phyloP scores from a whole-genome alignment of 2,888 invertebrate species.

The Philhelius pedissequus region DNA sequence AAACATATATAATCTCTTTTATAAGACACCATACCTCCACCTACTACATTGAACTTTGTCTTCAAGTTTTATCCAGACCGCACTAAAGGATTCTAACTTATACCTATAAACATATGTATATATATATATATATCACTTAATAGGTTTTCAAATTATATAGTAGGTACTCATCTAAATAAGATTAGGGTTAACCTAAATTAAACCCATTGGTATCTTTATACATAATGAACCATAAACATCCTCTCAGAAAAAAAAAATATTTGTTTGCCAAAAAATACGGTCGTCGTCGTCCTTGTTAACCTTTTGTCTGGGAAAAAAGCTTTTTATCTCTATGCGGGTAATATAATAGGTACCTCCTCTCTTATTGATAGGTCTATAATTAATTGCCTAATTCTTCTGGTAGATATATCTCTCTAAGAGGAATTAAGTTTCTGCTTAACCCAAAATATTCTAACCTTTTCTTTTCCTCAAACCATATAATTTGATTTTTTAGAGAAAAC shows the following conservation, averaged over 20 bases:
- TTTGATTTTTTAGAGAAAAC: neutral
- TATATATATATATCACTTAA: no score
- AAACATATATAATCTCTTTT: neutral
- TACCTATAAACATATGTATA: no score
- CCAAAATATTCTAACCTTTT: neutral
- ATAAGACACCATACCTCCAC: neutral
- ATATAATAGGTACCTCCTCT: conserved; percentile 29
- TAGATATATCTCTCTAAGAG: neutral
- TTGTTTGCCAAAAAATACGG: neutral
- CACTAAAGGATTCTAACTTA: neutral
- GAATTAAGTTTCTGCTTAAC: neutral
- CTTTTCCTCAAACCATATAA: neutral
- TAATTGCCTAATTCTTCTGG: conserved; percentile 40
- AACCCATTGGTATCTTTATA: neutral
- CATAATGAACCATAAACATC: neutral
- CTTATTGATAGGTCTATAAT: conserved; percentile 47
- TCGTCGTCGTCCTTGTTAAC: neutral
- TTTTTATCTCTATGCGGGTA: conserved; percentile 29
- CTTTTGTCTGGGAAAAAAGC: conserved; percentile 6
- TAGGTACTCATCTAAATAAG: neutral
- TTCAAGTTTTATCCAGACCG: neutral
- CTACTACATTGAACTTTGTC: neutral
- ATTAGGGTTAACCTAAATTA: neutral
- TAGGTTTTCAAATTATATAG: neutral
- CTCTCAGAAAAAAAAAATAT: neutral